Percentiles rank a stretch among this genome's conserved stretches.
phyloP scores from a whole-genome alignment of 2,113 vertebrate species.

The Fregata magnificens region DNA sequence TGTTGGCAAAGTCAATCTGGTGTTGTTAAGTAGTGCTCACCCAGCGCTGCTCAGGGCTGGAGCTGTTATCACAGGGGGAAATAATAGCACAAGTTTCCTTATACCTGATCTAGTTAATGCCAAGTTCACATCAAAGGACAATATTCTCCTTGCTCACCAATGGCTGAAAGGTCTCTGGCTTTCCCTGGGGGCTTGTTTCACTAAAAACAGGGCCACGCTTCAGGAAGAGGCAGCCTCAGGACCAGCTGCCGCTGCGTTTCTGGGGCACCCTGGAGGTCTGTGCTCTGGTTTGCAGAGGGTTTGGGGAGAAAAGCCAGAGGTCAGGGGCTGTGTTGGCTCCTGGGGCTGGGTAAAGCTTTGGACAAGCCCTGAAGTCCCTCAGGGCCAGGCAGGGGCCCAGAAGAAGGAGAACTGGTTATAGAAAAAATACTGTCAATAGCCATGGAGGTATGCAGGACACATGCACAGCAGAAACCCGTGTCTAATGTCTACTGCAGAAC shows the following conservation, averaged over 20 bases:
- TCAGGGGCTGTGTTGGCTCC: neutral
- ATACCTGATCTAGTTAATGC: neutral
- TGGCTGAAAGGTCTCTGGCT: neutral
- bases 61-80: neutral
- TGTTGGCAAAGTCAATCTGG: neutral
- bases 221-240: neutral
- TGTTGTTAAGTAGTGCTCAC: neutral
- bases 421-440: neutral
- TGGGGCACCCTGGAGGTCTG: neutral
- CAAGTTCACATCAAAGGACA: neutral
- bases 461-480: neutral
- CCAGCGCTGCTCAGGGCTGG: neutral
- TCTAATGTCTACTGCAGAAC: neutral
- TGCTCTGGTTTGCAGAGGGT: neutral
- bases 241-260: neutral
- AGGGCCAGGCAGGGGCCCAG: neutral
- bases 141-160: neutral
- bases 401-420: neutral
- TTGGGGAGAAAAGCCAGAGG: neutral
- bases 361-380: neutral
- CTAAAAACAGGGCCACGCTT: neutral
- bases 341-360: neutral
- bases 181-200: neutral
- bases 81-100: neutral
- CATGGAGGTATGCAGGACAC: neutral